Percentiles rank a stretch among this genome's conserved stretches.
These are phyloP conservation scores for Acanthosepion lycidas DNA, from an alignment of 2,888 invertebrate species.

Conservation along the genomic window DNA sequence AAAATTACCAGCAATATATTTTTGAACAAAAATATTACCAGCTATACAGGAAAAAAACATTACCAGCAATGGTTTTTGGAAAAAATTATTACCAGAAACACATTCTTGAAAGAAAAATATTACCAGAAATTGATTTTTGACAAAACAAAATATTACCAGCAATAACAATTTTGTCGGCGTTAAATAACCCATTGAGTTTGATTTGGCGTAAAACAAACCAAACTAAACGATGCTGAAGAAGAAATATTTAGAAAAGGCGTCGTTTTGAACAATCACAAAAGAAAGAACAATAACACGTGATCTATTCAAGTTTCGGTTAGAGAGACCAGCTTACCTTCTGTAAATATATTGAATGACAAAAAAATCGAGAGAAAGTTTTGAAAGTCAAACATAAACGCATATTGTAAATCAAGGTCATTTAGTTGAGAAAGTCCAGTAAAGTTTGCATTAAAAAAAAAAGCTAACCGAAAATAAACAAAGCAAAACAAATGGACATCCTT, in stretches of 20 bases:
- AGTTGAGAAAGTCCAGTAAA: neutral
- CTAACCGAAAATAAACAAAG: neutral
- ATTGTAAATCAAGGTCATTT: neutral
- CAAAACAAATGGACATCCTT: neutral
- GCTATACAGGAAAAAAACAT: no score
- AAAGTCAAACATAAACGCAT: neutral
- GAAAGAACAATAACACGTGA: neutral
- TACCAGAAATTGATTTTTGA: no score
- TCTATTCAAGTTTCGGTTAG: neutral
- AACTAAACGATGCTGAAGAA: neutral
- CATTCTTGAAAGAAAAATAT: no score
- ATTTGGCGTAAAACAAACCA: no score
- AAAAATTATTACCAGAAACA: no score
- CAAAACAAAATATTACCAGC: no score
- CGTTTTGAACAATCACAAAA: neutral
- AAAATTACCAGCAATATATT: no score
- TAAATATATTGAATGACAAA: neutral
- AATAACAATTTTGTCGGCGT: no score
- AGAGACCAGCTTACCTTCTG: accelerated
- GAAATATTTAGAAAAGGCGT: neutral
- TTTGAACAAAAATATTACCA: no score
- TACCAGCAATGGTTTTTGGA: no score
- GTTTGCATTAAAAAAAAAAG: neutral
- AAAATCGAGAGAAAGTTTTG: neutral
- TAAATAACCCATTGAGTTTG: no score